Conservation (phyloP, 2,888 invertebrate genomes). For the Leptinotarsa tumamoca region DNA sequence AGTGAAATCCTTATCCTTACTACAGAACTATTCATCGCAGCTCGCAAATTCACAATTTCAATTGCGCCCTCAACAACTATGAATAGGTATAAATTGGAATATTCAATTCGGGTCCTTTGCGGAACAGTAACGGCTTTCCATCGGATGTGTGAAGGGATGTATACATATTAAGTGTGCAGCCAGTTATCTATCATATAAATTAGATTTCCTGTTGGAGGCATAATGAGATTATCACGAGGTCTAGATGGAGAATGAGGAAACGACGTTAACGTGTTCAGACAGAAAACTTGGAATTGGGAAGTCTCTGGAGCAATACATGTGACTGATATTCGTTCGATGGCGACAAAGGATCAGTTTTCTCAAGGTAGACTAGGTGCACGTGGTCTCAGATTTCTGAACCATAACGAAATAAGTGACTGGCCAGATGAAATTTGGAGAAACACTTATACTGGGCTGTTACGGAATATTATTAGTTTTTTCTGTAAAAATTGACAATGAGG, state of each 20-base stretch:
- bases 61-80: constrained; percentile 2
- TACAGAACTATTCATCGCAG: neutral
- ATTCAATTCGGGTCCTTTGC: constrained; percentile 16
- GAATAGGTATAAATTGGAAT: constrained; percentile 14
- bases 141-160: constrained; percentile 34
- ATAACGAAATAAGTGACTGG: too few species aligned
- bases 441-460: too few species aligned
- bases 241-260: constrained; percentile 34
- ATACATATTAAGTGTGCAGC: constrained; percentile 46
- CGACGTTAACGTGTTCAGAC: constrained; percentile 28
- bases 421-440: too few species aligned
- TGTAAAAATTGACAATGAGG: too few species aligned
- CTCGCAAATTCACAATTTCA: neutral
- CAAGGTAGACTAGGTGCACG: neutral
- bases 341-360: neutral
- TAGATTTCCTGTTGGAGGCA: constrained; percentile 42
- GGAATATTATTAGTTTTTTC: too few species aligned
- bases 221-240: constrained; percentile 41
- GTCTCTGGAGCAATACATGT: neutral
- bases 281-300: constrained; percentile 1
- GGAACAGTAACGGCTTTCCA: constrained; percentile 3
- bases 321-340: neutral
- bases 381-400: too few species aligned
- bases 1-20: neutral
- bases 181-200: constrained; percentile 49